Percentiles rank a stretch among this genome's conserved stretches.
phyloP scores from a whole-genome alignment of 2,797 vertebrate genomes.

The Melanotaenia nigrans region DNA sequence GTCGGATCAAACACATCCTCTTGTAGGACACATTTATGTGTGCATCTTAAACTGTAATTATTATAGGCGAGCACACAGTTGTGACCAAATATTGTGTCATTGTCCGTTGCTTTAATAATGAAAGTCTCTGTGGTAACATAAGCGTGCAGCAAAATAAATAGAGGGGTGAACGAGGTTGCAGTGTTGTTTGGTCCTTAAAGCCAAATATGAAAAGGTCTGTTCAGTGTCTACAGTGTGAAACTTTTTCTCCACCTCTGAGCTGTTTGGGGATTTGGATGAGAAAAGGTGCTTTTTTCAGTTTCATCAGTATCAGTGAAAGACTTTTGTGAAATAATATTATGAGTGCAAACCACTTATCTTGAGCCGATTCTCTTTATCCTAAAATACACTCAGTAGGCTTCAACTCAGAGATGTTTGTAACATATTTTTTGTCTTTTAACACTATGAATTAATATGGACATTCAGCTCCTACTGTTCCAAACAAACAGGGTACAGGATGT shows the following conservation, averaged over 20 bases:
- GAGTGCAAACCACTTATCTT: constrained; percentile 29
- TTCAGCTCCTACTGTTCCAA: neutral
- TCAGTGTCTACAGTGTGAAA: constrained; percentile 18
- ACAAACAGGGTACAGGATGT: neutral
- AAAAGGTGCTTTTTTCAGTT: constrained; percentile 57
- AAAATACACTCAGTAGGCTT: neutral
- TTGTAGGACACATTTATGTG: neutral
- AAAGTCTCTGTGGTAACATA: constrained; percentile 1
- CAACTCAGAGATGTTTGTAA: neutral
- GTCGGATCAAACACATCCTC: constrained; percentile 15
- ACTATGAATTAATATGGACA: neutral
- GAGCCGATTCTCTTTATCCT: neutral
- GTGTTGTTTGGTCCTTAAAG: constrained; percentile 9
- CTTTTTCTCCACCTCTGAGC: constrained; percentile 33
- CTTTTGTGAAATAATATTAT: constrained; percentile 25
- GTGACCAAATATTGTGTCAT: constrained; percentile 6
- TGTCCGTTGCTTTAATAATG: constrained; percentile 23
- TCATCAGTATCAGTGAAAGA: constrained; percentile 44
- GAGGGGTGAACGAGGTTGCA: neutral
- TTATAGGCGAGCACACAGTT: constrained; percentile 13
- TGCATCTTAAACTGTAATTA: constrained; percentile 18
- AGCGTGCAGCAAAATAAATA: neutral
- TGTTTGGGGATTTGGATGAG: constrained; percentile 54
- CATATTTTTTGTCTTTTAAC: neutral
- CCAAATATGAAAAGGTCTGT: neutral